Conservation (phyloP, 2,797 vertebrate species). For the Masticophis lateralis region DNA sequence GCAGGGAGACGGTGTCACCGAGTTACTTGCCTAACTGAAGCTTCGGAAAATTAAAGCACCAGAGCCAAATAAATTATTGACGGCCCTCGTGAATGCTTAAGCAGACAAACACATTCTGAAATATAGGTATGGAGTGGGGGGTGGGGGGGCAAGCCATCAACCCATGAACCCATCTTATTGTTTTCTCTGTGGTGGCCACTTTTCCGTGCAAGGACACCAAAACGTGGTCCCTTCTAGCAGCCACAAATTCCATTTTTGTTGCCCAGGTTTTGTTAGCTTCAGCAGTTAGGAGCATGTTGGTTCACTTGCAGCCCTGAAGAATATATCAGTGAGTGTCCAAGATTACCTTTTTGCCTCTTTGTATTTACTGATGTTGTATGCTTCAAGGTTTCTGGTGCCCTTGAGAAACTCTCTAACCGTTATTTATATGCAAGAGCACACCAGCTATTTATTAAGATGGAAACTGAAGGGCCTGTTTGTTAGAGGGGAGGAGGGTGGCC, state of each 20-base stretch:
- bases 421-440: conserved; percentile 72
- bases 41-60: conserved; percentile 62
- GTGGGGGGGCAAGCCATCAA: conserved; percentile 27
- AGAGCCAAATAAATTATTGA: conserved; percentile 59
- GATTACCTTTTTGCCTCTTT: conserved; percentile 67
- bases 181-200: conserved; percentile 34
- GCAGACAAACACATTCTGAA: conserved; percentile 49
- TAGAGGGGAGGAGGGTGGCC: neutral
- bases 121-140: conserved; percentile 43
- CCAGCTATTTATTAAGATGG: conserved; percentile 76
- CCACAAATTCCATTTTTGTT: conserved; percentile 58
- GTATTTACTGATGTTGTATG: conserved; percentile 73
- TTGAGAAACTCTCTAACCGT: conserved; percentile 71
- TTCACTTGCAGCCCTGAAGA: conserved; percentile 55
- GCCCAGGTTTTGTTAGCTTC: conserved; percentile 71
- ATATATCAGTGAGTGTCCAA: conserved; percentile 73
- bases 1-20: neutral
- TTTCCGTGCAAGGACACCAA: conserved; percentile 45
- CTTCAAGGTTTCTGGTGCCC: conserved; percentile 72
- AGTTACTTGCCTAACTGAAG: conserved; percentile 33
- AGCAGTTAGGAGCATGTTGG: conserved; percentile 69
- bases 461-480: conserved; percentile 43
- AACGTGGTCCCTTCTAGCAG: conserved; percentile 57
- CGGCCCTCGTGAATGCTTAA: conserved; percentile 57
- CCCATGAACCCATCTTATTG: conserved; percentile 29